Conservation (phyloP, 2,888 invertebrate genomes). For the Stenchaetothrips biformis region DNA sequence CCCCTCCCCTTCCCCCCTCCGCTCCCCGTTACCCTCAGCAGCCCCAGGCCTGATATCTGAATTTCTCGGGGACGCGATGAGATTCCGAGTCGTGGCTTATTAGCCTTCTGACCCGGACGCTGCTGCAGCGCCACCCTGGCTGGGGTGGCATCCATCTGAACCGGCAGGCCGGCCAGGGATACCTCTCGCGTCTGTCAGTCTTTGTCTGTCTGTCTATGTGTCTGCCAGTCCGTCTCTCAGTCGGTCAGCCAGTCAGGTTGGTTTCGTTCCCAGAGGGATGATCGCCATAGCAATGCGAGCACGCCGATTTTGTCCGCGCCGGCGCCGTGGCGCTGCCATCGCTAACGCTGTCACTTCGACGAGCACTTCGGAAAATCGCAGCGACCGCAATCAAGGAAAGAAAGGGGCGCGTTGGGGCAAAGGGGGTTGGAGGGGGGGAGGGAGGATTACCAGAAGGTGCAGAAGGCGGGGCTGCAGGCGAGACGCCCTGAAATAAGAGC, state of each 20-base stretch:
- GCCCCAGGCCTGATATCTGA: conserved; percentile 2
- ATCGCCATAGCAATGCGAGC: too few relatives aligned
- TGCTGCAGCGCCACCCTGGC: neutral
- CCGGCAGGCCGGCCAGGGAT: too few relatives aligned
- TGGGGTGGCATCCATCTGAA: neutral
- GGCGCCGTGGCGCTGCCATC: neutral
- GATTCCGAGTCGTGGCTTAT: conserved; percentile 23
- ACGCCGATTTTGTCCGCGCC: too few relatives aligned
- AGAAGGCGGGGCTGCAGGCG: neutral
- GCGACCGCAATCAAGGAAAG: conserved; percentile 4
- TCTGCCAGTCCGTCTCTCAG: too few relatives aligned
- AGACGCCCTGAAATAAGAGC: conserved; percentile 21
- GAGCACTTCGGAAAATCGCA: conserved; percentile 12
- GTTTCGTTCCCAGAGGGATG: too few relatives aligned
- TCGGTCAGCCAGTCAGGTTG: too few relatives aligned
- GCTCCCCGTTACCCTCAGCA: neutral
- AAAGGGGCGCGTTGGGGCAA: neutral
- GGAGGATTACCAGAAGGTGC: conserved; percentile 20
- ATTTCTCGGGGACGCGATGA: conserved; percentile 20
- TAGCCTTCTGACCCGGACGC: neutral
- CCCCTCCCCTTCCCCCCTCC: too few relatives aligned
- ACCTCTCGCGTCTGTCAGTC: too few relatives aligned
- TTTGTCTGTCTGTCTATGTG: too few relatives aligned
- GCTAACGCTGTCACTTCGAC: neutral
- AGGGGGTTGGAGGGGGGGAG: neutral